phyloP scores from a whole-genome alignment of 2,113 vertebrate genomes.

The Oryctolagus cuniculus region DNA sequence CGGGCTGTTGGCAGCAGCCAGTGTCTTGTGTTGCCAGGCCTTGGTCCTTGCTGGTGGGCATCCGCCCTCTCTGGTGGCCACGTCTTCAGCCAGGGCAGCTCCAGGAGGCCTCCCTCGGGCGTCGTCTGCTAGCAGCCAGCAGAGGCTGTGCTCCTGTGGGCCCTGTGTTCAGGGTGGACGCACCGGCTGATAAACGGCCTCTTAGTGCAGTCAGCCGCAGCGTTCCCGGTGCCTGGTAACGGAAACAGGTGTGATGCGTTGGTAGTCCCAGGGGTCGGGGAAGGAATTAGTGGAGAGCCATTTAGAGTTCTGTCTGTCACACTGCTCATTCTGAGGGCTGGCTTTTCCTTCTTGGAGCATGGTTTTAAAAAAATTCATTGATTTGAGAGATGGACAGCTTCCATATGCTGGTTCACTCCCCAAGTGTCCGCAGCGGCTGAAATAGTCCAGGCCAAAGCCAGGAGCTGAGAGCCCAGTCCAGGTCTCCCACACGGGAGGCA shows the following conservation, averaged over 20 bases:
- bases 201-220: background rate
- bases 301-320: background rate
- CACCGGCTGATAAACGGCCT: too few species aligned
- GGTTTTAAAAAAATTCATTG: background rate
- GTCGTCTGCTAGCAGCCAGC: background rate
- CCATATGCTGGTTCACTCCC: too few species aligned
- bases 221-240: background rate
- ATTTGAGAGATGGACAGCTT: too few species aligned
- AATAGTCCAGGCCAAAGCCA: too few species aligned
- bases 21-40: background rate
- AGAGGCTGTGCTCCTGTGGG: background rate
- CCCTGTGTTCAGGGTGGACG: background rate
- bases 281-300: background rate
- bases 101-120: background rate
- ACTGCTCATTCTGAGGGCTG: background rate
- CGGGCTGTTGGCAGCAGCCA: background rate
- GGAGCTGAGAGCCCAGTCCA: too few species aligned
- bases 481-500: too few species aligned
- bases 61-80: background rate
- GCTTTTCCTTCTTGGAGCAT: background rate
- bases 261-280: background rate
- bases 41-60: background rate
- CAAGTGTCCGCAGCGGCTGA: too few species aligned
- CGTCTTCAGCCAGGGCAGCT: background rate
- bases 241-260: background rate